These are phyloP conservation scores for Protophormia terraenovae DNA, from an alignment of 2,888 invertebrate genomes.

Conservation along the genomic window DNA sequence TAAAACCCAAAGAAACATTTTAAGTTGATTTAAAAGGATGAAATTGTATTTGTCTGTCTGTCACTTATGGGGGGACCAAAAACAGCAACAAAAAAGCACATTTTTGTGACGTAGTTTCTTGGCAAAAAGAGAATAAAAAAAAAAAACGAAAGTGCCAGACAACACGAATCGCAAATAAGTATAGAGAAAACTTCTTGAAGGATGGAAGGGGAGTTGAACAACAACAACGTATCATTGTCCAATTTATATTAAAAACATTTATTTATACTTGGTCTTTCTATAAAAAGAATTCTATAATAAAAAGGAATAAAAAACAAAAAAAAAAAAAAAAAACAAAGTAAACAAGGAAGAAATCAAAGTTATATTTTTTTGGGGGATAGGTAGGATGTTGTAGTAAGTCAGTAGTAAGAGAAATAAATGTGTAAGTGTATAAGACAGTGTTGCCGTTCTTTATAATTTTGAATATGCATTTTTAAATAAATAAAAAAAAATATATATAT, in stretches of 20 bases:
- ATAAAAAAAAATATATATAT: no score
- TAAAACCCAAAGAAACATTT: slow-evolving; percentile 23
- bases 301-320: background rate
- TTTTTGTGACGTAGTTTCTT: slow-evolving; percentile 54
- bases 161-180: background rate
- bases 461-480: no score
- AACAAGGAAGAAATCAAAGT: slow-evolving; percentile 11
- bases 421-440: background rate
- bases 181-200: no score
- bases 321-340: background rate
- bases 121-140: slow-evolving; percentile 14
- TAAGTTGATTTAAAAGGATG: slow-evolving; percentile 32
- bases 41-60: background rate
- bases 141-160: slow-evolving; percentile 3
- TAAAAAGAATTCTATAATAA: slow-evolving; percentile 30
- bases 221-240: slow-evolving; percentile 22
- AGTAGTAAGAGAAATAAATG: no score
- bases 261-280: slow-evolving; percentile 6
- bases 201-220: background rate
- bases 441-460: no score
- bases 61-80: background rate
- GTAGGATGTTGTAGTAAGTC: background rate
- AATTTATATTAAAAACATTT: slow-evolving; percentile 33
- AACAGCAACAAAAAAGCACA: background rate
- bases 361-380: background rate